Evolutionary conservation across 2,797 vertebrate genomes (phyloP).

Genomic region (Kryptopterus vitreolus): DNA sequence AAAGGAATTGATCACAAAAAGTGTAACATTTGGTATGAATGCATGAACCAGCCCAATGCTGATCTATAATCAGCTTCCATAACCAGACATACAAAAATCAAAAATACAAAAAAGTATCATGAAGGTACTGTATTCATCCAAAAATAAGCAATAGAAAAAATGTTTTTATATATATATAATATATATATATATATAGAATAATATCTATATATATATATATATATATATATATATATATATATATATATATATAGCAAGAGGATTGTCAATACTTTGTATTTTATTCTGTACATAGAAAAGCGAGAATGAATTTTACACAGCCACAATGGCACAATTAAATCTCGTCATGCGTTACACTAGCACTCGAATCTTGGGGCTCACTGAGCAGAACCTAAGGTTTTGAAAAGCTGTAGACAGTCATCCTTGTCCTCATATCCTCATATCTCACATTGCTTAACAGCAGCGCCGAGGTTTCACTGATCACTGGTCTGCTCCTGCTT

Average conservation of each 20-base stretch:
- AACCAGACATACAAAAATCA: too few relatives aligned
- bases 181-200: too few relatives aligned
- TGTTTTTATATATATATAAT: too few relatives aligned
- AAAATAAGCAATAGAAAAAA: too few relatives aligned
- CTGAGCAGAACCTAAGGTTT: background rate
- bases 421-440: constrained; percentile 8
- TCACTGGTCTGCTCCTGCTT: constrained; percentile 20
- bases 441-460: constrained; percentile 21
- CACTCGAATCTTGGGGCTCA: background rate
- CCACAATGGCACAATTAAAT: background rate
- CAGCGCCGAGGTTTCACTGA: constrained; percentile 3
- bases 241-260: too few relatives aligned
- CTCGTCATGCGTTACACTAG: background rate
- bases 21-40: too few relatives aligned
- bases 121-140: too few relatives aligned
- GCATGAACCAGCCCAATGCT: too few relatives aligned
- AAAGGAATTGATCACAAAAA: background rate
- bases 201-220: too few relatives aligned
- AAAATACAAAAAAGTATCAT: too few relatives aligned
- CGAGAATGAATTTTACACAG: background rate
- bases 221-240: too few relatives aligned
- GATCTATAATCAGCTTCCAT: too few relatives aligned
- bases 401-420: constrained; percentile 10
- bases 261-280: background rate
- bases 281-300: background rate